A percentile compares a stretch with the other conserved stretches of the same genome.
phyloP scores from a whole-genome alignment of 2,888 invertebrate genomes.

The Lysandra bellargus region DNA sequence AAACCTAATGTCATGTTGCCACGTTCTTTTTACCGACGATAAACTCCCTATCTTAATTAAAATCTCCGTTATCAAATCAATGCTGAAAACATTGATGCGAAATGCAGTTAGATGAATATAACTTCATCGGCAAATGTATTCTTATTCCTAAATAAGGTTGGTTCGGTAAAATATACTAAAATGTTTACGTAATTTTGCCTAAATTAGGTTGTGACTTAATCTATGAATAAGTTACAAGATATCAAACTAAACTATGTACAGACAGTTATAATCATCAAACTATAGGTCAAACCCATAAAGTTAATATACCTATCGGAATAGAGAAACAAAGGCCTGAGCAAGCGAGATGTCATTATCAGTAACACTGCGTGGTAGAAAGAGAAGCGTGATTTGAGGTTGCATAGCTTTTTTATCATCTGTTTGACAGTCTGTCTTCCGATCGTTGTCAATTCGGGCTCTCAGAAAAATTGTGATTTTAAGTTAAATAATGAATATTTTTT shows the following conservation, averaged over 20 bases:
- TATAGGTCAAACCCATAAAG: neutral
- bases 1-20: slow-evolving; percentile 22
- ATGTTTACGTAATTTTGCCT: neutral
- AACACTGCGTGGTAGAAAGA: no score
- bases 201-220: neutral
- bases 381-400: no score
- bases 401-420: no score
- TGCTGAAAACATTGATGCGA: neutral
- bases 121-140: neutral
- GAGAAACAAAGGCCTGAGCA: no score
- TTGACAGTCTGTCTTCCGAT: no score
- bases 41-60: slow-evolving; percentile 16
- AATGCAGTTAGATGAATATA: neutral
- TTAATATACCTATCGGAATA: no score
- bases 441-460: no score
- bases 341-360: no score
- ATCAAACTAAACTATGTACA: neutral
- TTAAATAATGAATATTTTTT: no score
- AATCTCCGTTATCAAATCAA: slow-evolving; percentile 20
- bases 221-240: neutral
- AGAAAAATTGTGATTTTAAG: no score
- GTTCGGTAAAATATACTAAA: neutral
- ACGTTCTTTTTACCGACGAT: neutral
- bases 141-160: no score
- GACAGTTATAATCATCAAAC: neutral